Conservation (phyloP, 2,113 vertebrate genomes). For the Chionis minor region DNA sequence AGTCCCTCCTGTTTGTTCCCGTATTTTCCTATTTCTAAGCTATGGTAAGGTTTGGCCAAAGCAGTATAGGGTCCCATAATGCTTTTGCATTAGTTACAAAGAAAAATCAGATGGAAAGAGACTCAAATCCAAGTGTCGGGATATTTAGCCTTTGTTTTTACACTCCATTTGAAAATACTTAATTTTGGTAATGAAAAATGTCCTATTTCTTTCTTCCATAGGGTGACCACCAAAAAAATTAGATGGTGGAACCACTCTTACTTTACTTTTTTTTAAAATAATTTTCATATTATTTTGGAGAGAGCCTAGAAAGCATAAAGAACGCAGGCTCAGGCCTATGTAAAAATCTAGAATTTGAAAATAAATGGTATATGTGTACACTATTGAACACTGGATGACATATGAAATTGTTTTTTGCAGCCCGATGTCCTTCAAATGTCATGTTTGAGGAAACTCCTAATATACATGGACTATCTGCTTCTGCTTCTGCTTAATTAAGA, state of each 20-base stretch:
- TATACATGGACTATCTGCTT: background rate
- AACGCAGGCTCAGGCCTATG: background rate
- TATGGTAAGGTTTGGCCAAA: rapidly evolving
- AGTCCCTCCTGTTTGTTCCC: background rate
- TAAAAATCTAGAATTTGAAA: background rate
- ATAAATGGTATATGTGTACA: background rate
- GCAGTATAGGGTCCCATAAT: rapidly evolving
- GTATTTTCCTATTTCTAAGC: background rate
- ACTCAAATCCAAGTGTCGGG: background rate
- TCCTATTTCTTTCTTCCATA: background rate
- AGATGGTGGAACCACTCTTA: background rate
- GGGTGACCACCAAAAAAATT: background rate
- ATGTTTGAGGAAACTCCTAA: background rate
- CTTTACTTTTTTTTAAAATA: background rate
- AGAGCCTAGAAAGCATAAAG: background rate
- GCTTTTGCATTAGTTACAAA: background rate
- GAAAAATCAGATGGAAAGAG: background rate
- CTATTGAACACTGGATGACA: background rate
- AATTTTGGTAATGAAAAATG: background rate
- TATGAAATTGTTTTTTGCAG: background rate
- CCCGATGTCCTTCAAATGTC: background rate
- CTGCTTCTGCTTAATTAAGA: slow-evolving; percentile 53
- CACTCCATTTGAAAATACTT: background rate
- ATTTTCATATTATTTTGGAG: background rate
- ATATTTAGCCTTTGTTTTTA: background rate